phyloP scores from a whole-genome alignment of 2,888 invertebrate species.

The Uloborus plumipes region DNA sequence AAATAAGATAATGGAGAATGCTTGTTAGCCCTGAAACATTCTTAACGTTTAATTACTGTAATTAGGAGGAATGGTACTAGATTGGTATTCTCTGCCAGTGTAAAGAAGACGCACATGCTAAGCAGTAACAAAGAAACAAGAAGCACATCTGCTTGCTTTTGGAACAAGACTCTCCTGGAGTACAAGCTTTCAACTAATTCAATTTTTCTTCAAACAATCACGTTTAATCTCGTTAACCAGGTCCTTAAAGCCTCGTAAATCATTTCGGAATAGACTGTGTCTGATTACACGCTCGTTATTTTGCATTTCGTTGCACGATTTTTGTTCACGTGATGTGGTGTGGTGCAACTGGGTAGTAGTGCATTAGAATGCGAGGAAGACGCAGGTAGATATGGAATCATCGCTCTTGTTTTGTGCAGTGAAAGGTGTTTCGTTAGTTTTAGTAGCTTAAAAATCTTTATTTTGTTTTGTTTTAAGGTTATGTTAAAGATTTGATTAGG shows the following conservation, averaged over 20 bases:
- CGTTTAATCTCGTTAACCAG: slow-evolving; percentile 29
- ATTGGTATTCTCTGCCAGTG: not conserved
- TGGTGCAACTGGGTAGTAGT: no score
- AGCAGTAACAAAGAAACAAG: slow-evolving; percentile 8
- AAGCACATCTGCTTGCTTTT: not conserved
- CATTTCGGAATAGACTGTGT: slow-evolving; percentile 35
- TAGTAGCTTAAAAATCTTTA: no score
- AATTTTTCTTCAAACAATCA: slow-evolving; percentile 61
- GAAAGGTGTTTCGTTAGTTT: no score
- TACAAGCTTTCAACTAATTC: slow-evolving; percentile 34
- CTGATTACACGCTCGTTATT: no score
- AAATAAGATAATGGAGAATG: slow-evolving; percentile 55
- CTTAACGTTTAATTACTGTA: slow-evolving; percentile 57
- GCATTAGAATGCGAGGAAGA: no score
- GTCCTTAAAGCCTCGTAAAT: slow-evolving; percentile 35
- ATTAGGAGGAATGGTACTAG: slow-evolving; percentile 48
- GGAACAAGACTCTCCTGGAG: not conserved
- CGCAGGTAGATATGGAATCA: no score
- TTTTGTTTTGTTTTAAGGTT: no score
- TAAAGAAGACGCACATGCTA: slow-evolving; percentile 7
- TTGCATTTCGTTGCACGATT: no score
- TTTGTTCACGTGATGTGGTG: no score
- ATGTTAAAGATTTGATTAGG: no score
- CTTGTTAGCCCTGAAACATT: slow-evolving; percentile 40
- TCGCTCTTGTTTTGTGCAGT: no score